Evolutionary conservation across 1,140 invertebrate genomes (phyloP).

Genomic region (Rhizoglyphus robini): DNA sequence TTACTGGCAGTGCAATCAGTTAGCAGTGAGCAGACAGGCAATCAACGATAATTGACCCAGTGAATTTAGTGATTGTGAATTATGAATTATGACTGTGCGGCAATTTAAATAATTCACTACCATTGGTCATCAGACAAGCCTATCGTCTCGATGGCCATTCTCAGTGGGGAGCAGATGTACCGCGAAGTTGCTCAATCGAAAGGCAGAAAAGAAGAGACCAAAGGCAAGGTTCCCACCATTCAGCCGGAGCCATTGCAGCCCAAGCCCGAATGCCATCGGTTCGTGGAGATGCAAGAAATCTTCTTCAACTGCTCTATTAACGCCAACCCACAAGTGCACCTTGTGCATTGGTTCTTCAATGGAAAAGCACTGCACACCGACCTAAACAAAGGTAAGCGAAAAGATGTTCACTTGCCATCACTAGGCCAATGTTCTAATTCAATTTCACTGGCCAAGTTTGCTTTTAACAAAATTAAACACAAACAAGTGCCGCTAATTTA

Average conservation of each 20-base stretch:
- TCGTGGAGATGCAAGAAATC: slow-evolving; percentile 11
- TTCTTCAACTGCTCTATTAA: slow-evolving; percentile 15
- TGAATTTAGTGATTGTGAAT: too few relatives aligned
- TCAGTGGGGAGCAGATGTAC: slow-evolving; percentile 10
- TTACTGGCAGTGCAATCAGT: too few relatives aligned
- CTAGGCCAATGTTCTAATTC: too few relatives aligned
- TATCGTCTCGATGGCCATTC: background rate
- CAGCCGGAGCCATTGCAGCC: background rate
- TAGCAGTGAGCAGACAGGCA: too few relatives aligned
- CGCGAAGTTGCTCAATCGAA: slow-evolving; percentile 7
- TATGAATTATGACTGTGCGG: background rate
- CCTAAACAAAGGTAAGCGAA: slow-evolving; percentile 1
- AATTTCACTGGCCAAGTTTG: background rate
- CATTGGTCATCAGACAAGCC: background rate
- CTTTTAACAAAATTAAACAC: background rate
- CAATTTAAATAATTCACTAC: background rate
- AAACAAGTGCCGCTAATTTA: background rate
- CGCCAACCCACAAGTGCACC: slow-evolving; percentile 1
- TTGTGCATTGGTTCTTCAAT: slow-evolving; percentile 16
- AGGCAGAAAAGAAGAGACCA: background rate
- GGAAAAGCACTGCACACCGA: background rate
- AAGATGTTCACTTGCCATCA: too few relatives aligned
- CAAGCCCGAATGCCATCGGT: background rate
- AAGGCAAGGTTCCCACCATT: background rate
- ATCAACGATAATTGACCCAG: too few relatives aligned